Base-by-base conservation (phyloP, 2,113 vertebrate species). In the Macrotus californicus region DNA sequence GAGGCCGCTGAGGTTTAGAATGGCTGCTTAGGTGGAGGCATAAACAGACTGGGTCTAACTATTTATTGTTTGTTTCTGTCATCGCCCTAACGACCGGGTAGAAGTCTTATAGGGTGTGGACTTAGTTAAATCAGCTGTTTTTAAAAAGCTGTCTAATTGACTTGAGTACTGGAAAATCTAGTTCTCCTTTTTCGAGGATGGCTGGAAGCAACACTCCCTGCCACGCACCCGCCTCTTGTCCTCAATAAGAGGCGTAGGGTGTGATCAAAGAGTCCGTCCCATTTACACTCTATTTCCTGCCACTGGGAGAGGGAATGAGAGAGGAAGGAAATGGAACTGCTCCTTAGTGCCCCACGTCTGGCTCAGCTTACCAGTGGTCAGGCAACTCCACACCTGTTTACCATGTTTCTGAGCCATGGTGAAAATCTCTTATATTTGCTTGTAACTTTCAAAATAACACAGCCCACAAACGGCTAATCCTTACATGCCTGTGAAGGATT, bases 81-180 rank as follows among this genome's bases (percentile, higher is more conserved):
- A 6, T 14, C 50, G n/a, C 34, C 56, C 70, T 87, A 31, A 34
- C 41, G 15, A 48, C 54, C 41, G 13, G 15, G 7, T 7, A 6
- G n/a, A 69, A 3, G 29, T 48, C 11, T 21, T n/a, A 6, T 15
- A 24, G 1, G 8, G 9, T 31, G 5, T 46, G 4, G 34, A 22
- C 26, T 39, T 76, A 29, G 9, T 72, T 54, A 36, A 48, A 22
- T 34, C 67, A 67, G 67, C 50, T 86, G 34, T 22, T 61, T 93
- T 79, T 64, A 14, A 80, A 69, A 83, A 90, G 7, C 81, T 87
- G 50, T 67, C 41, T 34, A 15, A 34, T 41, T 9, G n/a, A 73
- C 54, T 70, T 46, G 77, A 79, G 61, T 79, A 93, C 72, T 87
- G 52, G 91, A 73, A 93, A 87, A 73, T 79, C 83, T 87, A 86